Evolutionary conservation across 1,140 invertebrate species (phyloP), one percentile per base, ranked within the genome.

Genomic region (Limonius californicus): DNA sequence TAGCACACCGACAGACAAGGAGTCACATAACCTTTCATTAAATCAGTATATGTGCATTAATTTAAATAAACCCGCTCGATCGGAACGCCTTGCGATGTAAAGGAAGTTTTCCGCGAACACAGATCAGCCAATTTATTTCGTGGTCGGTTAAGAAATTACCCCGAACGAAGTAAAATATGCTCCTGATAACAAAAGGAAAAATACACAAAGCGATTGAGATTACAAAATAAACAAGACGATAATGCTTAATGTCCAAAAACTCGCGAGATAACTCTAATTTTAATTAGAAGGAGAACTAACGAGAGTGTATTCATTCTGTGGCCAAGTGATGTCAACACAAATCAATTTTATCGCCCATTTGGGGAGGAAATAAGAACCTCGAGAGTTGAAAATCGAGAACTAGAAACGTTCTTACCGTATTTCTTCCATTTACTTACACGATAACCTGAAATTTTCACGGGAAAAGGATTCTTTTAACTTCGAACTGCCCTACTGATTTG

Each of bases 321-420:
- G 42, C 42, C 16, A 45, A 45, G n/a, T 45, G 42, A 45, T 45
- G 42, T 45, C 42, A 45, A 45, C 42, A 45, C 42, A 45, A 45
- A 45, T 45, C 42, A 45, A 45, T 45, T 45, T 45, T 45, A 45
- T 45, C 42, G 42, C 42, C 42, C 42, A 45, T 45, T 45, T 45
- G 42, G 42, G 16, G 42, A 45, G 42, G 42, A 18, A 45, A n/a
- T 45, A 45, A 45, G 42, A 45, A 18, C 42, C 23, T 27, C 23
- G 2, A 18, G 42, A 45, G 42, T 45, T 45, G n/a, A 45, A 27
- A 45, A 45, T 45, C 42, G 42, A 45, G 42, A 45, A 45, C n/a
- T 45, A 45, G 42, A 45, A 45, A 45, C 16, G 42, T 45, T 45
- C 16, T 45, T 45, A 45, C 42, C 42, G 42, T 45, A 15, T 45